Percentiles rank a stretch among this genome's conserved stretches.
These are phyloP conservation scores for Lipotes vexillifer DNA, from an alignment of 2,113 vertebrate species.

Conservation along the genomic window DNA sequence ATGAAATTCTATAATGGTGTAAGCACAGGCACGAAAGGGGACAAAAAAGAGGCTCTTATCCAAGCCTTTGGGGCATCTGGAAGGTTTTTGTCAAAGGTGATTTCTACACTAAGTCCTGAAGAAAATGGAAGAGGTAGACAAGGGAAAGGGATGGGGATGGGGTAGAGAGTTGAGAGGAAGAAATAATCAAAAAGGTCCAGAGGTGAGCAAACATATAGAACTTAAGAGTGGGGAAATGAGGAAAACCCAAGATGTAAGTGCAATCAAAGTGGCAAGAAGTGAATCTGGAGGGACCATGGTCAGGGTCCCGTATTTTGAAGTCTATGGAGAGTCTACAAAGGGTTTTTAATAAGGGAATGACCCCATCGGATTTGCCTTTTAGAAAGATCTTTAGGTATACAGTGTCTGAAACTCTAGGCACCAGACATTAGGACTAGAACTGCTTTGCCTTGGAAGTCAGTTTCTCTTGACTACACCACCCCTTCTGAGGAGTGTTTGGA, in stretches of 20 bases:
- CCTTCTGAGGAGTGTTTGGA: neutral
- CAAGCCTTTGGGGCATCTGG: neutral
- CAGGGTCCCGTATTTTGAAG: neutral
- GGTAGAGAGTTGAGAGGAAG: neutral
- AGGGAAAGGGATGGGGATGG: neutral
- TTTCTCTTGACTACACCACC: neutral
- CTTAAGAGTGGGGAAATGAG: neutral
- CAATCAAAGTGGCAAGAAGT: neutral
- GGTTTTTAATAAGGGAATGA: neutral
- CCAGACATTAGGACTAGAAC: neutral
- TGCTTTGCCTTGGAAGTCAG: neutral
- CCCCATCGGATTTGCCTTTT: neutral
- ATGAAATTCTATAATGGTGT: neutral
- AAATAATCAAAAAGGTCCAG: neutral
- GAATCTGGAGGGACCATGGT: neutral
- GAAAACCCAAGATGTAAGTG: neutral
- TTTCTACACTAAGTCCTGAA: neutral
- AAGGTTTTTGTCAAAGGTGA: neutral
- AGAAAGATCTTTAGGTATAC: neutral
- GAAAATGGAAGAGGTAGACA: neutral
- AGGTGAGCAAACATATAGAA: neutral
- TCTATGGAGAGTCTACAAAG: neutral
- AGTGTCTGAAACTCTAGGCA: neutral
- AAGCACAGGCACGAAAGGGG: neutral
- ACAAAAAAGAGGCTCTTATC: neutral